Evolutionary conservation across 2,888 invertebrate species (phyloP).

Genomic region (Altica lythri): DNA sequence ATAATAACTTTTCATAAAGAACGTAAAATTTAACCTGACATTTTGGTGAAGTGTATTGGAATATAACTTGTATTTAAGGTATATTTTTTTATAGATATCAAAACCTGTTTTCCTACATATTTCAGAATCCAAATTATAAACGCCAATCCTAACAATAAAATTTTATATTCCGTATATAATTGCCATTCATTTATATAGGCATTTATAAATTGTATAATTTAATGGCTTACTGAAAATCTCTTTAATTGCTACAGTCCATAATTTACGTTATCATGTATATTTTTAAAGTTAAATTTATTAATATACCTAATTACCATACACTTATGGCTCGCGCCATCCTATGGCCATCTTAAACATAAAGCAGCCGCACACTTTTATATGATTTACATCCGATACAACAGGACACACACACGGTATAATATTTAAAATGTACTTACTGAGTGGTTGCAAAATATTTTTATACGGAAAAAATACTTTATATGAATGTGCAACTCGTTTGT

Average conservation of each 20-base stretch:
- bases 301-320: neutral
- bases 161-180: neutral
- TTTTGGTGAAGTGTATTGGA: too few species aligned
- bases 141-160: neutral
- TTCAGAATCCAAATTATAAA: neutral
- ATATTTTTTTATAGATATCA: neutral
- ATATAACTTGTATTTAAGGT: too few species aligned
- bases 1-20: too few species aligned
- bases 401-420: too few species aligned
- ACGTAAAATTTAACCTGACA: too few species aligned
- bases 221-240: neutral
- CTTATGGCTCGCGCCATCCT: neutral
- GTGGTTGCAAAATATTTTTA: too few species aligned
- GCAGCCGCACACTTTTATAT: neutral
- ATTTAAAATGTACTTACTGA: too few species aligned
- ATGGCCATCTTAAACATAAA: neutral
- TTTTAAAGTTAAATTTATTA: neutral
- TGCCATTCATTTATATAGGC: neutral
- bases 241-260: constrained; percentile 4
- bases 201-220: neutral
- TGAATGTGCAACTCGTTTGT: too few species aligned
- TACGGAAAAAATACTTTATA: too few species aligned
- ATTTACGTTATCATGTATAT: neutral
- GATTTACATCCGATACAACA: too few species aligned
- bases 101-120: neutral